Evolutionary conservation across 2,113 vertebrate genomes (phyloP).

Genomic region (Dryoscopus gambensis): DNA sequence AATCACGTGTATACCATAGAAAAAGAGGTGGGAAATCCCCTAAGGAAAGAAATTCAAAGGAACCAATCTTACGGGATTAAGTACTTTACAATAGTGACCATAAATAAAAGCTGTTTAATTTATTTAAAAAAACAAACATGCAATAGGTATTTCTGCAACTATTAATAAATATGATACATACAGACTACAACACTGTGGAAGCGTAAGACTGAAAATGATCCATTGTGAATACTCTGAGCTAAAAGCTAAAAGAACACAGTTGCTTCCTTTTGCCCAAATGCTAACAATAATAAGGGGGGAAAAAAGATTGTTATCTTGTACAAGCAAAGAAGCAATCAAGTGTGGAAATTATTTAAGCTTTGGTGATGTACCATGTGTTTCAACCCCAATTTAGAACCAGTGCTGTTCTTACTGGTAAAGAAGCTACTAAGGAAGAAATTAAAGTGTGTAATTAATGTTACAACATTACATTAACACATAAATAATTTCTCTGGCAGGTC

Average conservation of each 20-base stretch:
- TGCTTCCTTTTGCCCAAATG: not conserved
- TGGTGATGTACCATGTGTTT: not conserved
- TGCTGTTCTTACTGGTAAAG: not conserved
- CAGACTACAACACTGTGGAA: not conserved
- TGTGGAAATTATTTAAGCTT: not conserved
- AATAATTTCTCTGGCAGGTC: slow-evolving; percentile 76
- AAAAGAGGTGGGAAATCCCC: not conserved
- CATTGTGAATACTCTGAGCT: not conserved
- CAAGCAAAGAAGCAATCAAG: not conserved
- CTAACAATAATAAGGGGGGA: rapidly evolving
- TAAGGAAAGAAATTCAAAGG: not conserved
- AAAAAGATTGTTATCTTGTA: not conserved
- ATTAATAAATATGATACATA: not conserved
- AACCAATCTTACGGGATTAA: not conserved
- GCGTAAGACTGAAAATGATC: not conserved
- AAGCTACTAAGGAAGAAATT: slow-evolving; percentile 7
- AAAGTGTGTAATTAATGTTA: slow-evolving; percentile 72
- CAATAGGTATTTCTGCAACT: not conserved
- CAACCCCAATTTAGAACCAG: not conserved
- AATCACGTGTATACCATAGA: rapidly evolving
- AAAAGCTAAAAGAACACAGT: not conserved
- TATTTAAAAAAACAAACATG: not conserved
- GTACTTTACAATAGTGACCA: not conserved
- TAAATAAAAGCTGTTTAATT: not conserved
- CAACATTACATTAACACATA: slow-evolving; percentile 74